Base-by-base conservation (phyloP, 2,797 vertebrate genomes). In the Setipinna tenuifilis region DNA sequence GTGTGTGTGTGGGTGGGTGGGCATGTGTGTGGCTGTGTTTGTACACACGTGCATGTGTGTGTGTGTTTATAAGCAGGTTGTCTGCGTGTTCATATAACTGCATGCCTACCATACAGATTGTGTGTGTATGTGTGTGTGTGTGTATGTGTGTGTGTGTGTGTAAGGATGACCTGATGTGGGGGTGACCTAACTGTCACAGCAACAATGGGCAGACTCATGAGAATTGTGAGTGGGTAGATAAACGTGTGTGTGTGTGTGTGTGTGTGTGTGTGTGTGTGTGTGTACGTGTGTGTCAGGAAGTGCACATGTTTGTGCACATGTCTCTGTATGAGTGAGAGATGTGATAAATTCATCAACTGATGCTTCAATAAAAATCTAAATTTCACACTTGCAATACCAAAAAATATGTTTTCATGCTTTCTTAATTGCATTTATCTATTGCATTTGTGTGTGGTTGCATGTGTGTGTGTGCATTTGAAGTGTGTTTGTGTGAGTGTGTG, bases 141-240 rank as follows among this genome's bases (percentile, higher is more conserved):
- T 11, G 2, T 9, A 16, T n/a, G 59, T 23, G 21, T 6, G 21
- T 10, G 25, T 31, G 28, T 31, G 65, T 71, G 65, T 71, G 28
- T 31, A 71, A 28, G 65, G 65, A 35, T 71, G 65, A 71, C 65
- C 65, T 71, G 65, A 71, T 71, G 28, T 71, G 25, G 65, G 65
- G 65, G 65, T 71, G 65, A 71, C 65, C 65, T 71, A 71, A 71
- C 65, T 71, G 65, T 71, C 65, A 71, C 65, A 14, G 65, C 65
- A 71, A 71, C 65, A 71, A 71, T 71, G 25, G 25, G 11, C 25
- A 71, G 28, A 12, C 28, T 71, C 65, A 23, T 71, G 65, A 71
- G 65, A 71, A 71, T 71, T 28, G 65, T 35, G 25, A 28, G 65
- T 31, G 65, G 65, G 65, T 31, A 11, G 25, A 71, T 71, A 71